Conservation (phyloP, 2,888 invertebrate species). For the Eulithis prunata region DNA sequence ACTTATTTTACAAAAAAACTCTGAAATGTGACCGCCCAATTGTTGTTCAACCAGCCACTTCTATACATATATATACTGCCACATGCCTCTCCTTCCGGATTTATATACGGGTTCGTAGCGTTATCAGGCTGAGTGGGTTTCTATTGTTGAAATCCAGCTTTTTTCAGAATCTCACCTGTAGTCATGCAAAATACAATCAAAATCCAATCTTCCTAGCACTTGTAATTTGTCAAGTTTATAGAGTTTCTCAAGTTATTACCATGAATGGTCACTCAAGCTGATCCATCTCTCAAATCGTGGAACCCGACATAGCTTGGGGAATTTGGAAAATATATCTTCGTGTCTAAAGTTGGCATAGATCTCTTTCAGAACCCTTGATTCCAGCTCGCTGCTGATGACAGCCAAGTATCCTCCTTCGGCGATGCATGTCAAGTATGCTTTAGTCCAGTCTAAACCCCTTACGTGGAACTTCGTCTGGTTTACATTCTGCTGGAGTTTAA, state of each 20-base stretch:
- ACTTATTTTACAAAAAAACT: background rate
- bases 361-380: background rate
- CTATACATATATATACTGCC: background rate
- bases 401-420: slow-evolving; percentile 5
- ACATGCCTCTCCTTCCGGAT: background rate
- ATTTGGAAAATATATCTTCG: background rate
- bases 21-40: background rate
- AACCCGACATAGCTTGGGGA: background rate
- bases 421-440: slow-evolving; percentile 1
- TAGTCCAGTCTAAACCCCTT: background rate
- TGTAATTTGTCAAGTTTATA: too few species aligned
- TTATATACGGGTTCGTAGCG: too few species aligned
- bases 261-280: background rate
- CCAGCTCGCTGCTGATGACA: background rate
- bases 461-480: background rate
- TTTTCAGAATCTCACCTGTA: too few species aligned
- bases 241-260: background rate
- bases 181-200: too few species aligned
- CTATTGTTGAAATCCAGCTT: too few species aligned
- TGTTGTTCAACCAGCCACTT: background rate
- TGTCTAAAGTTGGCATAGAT: background rate
- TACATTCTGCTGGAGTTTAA: background rate
- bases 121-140: too few species aligned
- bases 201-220: too few species aligned
- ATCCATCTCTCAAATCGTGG: slow-evolving; percentile 5